Conservation (phyloP, 1,140 invertebrate genomes). For the Listronotus bonariensis region DNA sequence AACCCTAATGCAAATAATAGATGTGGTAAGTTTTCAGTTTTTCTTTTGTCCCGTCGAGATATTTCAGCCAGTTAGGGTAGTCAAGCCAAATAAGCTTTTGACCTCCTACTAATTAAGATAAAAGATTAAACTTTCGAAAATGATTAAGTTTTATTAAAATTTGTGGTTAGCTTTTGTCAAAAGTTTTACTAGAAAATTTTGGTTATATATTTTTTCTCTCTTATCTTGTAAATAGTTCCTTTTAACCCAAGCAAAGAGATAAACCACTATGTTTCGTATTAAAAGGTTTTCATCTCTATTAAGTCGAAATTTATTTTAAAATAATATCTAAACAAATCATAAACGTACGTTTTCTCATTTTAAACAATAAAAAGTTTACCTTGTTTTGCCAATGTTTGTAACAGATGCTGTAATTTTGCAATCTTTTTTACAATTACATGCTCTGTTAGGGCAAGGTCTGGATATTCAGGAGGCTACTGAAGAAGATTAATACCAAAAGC, state of each 20-base stretch:
- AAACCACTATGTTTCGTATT: too few species aligned
- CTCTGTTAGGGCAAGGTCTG: too few species aligned
- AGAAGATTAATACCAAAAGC: too few species aligned
- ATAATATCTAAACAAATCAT: too few species aligned
- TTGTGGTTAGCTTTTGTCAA: conserved; percentile 15
- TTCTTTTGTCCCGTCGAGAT: conserved; percentile 9
- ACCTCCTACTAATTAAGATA: conserved; percentile 32
- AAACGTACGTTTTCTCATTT: too few species aligned
- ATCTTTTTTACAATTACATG: too few species aligned
- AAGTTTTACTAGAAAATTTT: conserved; percentile 22
- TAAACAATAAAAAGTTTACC: too few species aligned
- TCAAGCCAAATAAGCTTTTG: conserved; percentile 18
- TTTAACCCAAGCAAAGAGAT: neutral
- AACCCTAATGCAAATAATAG: conserved; percentile 99
- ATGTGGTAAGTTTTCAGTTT: conserved; percentile 83
- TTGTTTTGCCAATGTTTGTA: too few species aligned
- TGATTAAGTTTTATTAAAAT: conserved; percentile 30
- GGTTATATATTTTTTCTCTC: conserved; percentile 15
- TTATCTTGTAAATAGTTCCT: conserved; percentile 18
- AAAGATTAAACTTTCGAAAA: conserved; percentile 31
- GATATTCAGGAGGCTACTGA: too few species aligned
- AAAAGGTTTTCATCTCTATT: too few species aligned
- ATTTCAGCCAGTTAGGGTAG: conserved; percentile 15
- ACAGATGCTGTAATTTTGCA: too few species aligned
- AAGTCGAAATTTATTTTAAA: too few species aligned